Evolutionary conservation across 2,888 invertebrate species (phyloP).

Genomic region (Drosophila demipolita): DNA sequence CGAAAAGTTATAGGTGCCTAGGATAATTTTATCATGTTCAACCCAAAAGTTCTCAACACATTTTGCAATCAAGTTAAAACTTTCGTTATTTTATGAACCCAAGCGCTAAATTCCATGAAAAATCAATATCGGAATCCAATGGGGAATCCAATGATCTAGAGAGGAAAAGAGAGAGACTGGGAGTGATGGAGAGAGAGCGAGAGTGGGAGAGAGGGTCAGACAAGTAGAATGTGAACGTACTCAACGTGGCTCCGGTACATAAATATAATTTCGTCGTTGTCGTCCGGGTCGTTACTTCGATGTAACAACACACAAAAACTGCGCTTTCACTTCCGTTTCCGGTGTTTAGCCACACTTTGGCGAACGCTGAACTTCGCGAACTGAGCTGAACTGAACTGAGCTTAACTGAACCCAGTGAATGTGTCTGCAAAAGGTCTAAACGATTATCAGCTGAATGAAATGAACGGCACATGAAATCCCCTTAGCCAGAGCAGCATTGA

Average conservation of each 20-base stretch:
- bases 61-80: neutral
- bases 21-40: neutral
- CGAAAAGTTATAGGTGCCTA: neutral
- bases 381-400: conserved; percentile 12
- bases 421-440: conserved; percentile 72
- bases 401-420: conserved; percentile 46
- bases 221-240: neutral
- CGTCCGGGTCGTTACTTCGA: conserved; percentile 59
- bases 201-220: neutral
- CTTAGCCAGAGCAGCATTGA: conserved; percentile 35
- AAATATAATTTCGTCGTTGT: conserved; percentile 68
- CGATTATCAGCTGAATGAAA: conserved; percentile 73
- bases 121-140: conserved; percentile 48
- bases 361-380: conserved; percentile 44
- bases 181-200: neutral
- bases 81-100: neutral
- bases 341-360: conserved; percentile 75
- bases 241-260: conserved; percentile 50
- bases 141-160: neutral
- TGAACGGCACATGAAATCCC: conserved; percentile 69
- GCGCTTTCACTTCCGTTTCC: conserved; percentile 76
- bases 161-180: neutral
- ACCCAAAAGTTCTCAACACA: neutral
- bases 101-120: neutral
- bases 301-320: conserved; percentile 70